Evolutionary conservation across 2,888 invertebrate species (phyloP), one percentile per base, ranked within the genome.

Genomic region (Scelioninae gen. 1): DNA sequence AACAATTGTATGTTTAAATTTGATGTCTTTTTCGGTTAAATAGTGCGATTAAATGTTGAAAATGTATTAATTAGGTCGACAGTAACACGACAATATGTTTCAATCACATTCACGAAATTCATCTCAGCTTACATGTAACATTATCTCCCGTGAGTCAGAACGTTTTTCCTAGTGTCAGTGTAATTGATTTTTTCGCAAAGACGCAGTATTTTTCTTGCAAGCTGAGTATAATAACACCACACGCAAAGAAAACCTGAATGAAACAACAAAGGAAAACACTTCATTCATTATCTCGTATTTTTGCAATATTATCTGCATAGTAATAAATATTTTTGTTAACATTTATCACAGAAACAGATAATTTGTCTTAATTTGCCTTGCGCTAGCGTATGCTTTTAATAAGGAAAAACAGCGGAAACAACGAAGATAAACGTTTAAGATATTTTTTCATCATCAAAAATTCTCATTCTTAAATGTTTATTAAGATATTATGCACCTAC

Each of bases 151-250:
- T 62, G 62, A 62, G 45, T 62, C 62, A 45, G 60, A 43, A 16
- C 16, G 16, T 66, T 66, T 66, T 66, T 66, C 65, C 40, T 53
- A 40, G 40, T 29, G 65, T 29, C 15, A 16, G n/a, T 51, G 13
- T 53, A 66, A 66, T 66, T 66, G 65, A 53, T 53, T 53, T 65
- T n/a, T 53, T 31, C 13, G 51, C 16, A 11, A 66, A 66, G 65
- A 53, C 51, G 65, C 53, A 66, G n/a, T 66, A 51, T 65, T 65
- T 65, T n/a, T 31, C 11, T 23, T 13, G 45, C 43, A 15, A 31
- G 31, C 0, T 23, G 29, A 9, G 38, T 9, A 5, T 38, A 38
- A 38, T 38, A 38, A 38, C 10, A 38, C 8, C 1, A 38, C 38
- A 38, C 38, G 10, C 5, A 45, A 45, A 45, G n/a, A 45, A 45